Percentiles rank a stretch among this genome's conserved stretches.
Evolutionary conservation across 2,113 vertebrate genomes (phyloP).

Genomic region (Zeus faber): DNA sequence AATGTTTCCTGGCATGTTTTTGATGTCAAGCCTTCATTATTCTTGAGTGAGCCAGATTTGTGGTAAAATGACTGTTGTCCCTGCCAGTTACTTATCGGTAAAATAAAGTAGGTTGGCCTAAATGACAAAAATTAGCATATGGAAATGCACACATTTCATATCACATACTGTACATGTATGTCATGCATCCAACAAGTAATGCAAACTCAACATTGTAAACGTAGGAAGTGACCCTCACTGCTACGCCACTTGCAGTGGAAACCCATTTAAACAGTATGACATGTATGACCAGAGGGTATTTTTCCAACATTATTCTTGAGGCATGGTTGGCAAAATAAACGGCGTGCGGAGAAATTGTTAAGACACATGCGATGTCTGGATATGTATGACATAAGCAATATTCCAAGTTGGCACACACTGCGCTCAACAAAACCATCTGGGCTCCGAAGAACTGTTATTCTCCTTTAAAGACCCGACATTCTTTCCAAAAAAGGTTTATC

Average conservation of each 20-base stretch:
- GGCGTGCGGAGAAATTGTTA: constrained; percentile 13
- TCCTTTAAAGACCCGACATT: constrained; percentile 51
- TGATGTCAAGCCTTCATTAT: constrained; percentile 7
- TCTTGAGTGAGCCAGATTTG: not conserved
- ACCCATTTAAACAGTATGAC: not conserved
- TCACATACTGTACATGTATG: not conserved
- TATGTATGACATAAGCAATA: constrained; percentile 49
- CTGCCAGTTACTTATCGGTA: not conserved
- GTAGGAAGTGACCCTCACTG: not conserved
- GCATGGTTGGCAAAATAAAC: constrained; percentile 5
- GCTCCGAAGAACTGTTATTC: constrained; percentile 46
- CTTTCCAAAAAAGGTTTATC: constrained; percentile 57
- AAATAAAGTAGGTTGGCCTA: not conserved
- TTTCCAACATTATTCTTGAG: not conserved
- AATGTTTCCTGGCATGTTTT: constrained; percentile 4
- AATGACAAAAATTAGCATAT: not conserved
- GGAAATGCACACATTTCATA: not conserved
- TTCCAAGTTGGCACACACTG: constrained; percentile 45
- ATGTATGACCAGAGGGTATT: not conserved
- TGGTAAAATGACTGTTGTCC: constrained; percentile 1
- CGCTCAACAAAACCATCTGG: constrained; percentile 62
- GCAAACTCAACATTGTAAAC: constrained; percentile 4
- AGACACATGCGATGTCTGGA: constrained; percentile 37
- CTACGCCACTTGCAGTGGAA: too few species aligned
- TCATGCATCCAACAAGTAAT: constrained; percentile 4